Evolutionary conservation across 1,140 invertebrate species (phyloP).

Genomic region (Caenorhabditis brenneri): DNA sequence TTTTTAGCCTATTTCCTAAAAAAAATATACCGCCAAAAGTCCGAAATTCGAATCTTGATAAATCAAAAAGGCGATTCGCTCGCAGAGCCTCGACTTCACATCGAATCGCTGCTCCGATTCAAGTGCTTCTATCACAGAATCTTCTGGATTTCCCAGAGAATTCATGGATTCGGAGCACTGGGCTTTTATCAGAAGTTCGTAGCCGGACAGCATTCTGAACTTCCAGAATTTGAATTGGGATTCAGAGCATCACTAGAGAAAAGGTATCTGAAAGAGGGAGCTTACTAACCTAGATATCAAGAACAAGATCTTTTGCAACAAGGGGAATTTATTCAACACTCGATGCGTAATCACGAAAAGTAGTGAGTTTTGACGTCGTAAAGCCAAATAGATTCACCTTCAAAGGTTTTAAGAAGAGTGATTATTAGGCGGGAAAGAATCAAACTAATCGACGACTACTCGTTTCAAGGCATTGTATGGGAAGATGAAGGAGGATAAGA

Average conservation of each 20-base stretch:
- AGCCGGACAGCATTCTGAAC: background rate
- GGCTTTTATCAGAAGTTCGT: background rate
- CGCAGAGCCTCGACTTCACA: background rate
- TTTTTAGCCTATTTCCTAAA: background rate
- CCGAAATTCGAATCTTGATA: conserved; percentile 26
- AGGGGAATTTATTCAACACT: conserved; percentile 32
- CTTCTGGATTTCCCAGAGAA: background rate
- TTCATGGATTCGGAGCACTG: conserved; percentile 1
- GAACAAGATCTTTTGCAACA: background rate
- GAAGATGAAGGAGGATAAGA: background rate
- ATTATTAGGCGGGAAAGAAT: too few species aligned
- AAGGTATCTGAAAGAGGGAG: background rate
- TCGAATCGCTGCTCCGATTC: background rate
- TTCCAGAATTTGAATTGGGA: background rate
- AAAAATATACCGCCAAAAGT: background rate
- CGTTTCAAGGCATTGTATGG: conserved; percentile 8
- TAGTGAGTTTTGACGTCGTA: background rate
- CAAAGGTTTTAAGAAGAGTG: background rate
- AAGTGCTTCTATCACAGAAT: background rate
- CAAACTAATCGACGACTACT: background rate
- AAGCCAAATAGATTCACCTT: background rate
- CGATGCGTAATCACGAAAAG: conserved; percentile 13
- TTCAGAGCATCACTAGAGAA: background rate
- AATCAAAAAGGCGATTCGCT: background rate
- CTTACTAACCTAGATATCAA: background rate